Conservation (phyloP, 2,113 vertebrate species). For the Boleophthalmus pectinirostris region DNA sequence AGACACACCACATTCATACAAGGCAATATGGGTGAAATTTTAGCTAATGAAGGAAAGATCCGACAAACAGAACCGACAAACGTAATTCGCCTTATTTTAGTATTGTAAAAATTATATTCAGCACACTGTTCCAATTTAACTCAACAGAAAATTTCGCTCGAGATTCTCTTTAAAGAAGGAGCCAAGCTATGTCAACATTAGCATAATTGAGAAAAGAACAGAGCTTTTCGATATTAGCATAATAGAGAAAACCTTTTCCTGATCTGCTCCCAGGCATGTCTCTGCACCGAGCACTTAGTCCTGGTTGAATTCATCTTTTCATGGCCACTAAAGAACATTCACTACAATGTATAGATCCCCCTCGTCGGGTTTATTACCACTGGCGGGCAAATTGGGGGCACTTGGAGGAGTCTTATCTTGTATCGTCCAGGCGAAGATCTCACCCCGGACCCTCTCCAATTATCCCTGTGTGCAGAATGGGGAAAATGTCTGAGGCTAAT, state of each 20-base stretch:
- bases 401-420: slow-evolving; percentile 52
- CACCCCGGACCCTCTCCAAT: slow-evolving; percentile 55
- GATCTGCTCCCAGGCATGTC: not conserved
- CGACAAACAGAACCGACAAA: no score
- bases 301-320: slow-evolving; percentile 26
- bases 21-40: no score
- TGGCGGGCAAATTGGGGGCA: slow-evolving; percentile 54
- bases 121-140: not conserved
- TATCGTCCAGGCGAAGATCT: slow-evolving; percentile 41
- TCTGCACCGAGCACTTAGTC: slow-evolving; percentile 5
- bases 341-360: slow-evolving; percentile 20
- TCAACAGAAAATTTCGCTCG: not conserved
- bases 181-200: slow-evolving; percentile 4
- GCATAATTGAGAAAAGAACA: slow-evolving; percentile 7
- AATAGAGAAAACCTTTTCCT: slow-evolving; percentile 7
- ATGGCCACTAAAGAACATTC: slow-evolving; percentile 20
- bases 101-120: not conserved
- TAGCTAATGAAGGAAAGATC: no score
- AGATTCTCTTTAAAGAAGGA: not conserved
- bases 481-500: slow-evolving; percentile 66
- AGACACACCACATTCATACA: no score
- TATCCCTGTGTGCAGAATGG: slow-evolving; percentile 57
- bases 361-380: slow-evolving; percentile 40
- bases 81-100: not conserved
- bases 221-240: not conserved